Evolutionary conservation across 2,113 vertebrate genomes (phyloP), one percentile per base, ranked within the genome.

Genomic region (Limanda limanda): DNA sequence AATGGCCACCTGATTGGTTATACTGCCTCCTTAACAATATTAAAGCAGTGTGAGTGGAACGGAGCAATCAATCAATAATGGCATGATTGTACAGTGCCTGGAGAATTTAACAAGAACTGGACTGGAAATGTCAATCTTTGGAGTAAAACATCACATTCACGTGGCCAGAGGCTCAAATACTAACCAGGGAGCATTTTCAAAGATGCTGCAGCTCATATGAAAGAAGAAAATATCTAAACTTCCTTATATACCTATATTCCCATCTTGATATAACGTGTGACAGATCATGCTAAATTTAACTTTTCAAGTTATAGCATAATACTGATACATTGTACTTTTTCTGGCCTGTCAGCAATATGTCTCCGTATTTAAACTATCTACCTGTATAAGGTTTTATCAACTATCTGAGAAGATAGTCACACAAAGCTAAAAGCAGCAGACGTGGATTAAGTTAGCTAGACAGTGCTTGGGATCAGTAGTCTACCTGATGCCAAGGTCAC

Each of bases 1-100:
- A 74, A 74, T 62, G 69, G 56, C 63, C 72, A 47, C 52, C 56
- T 54, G 80, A 74, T 81, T 71, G 71, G 68, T 74, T 86, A 72
- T 35, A 63, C 67, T 51, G 52, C 37, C 79, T 78, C 56, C 60
- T 78, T 82, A 85, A 87, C 81, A 47, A 68, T 47, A 42, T 89
- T 87, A 89, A 21, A 62, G 63, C 59, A 42, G 48, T 31, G 57
- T 61, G 68, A 76, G 71, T 17, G 21, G 67, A 82, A 59, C 48
- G 4, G 52, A 52, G 66, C 17, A 7, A 88, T 88, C 66, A 56
- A 76, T 83, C 83, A 85, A 21, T 61, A 23, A 35, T 12, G 0
- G 60, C 62, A 42, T 21, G 48, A 75, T 54, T n/a, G 48, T 31
- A 31, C 78, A 51, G 21, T 40, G 27, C 60, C 65, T 45, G 35